These are phyloP conservation scores for Myotis lucifugus DNA, from an alignment of 2,113 vertebrate genomes.

Conservation along the genomic window DNA sequence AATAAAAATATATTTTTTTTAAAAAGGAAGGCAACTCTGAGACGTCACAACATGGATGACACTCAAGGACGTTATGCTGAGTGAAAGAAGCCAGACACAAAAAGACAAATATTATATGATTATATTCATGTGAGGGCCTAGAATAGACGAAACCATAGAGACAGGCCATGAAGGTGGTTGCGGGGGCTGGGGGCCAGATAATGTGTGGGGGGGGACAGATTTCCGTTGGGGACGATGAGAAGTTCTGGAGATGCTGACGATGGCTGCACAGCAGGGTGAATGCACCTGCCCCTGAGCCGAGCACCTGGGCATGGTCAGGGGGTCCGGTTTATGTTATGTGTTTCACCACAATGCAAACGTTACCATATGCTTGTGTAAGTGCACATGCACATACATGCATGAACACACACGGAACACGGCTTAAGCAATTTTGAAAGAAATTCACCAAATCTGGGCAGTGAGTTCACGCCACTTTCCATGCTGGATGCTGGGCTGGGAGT, in stretches of 20 bases:
- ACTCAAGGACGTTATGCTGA: rapidly evolving
- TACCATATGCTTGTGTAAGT: background rate
- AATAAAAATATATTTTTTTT: no score
- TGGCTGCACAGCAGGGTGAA: rapidly evolving
- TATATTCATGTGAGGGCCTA: background rate
- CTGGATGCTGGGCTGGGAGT: background rate
- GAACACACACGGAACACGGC: no score
- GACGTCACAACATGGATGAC: rapidly evolving
- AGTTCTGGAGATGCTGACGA: rapidly evolving
- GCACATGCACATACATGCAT: background rate
- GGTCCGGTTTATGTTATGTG: rapidly evolving
- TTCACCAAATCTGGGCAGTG: no score
- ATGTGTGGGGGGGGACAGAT: rapidly evolving
- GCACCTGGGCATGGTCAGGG: rapidly evolving
- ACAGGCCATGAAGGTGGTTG: rapidly evolving
- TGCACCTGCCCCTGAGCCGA: background rate
- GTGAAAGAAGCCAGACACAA: background rate
- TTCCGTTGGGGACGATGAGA: background rate
- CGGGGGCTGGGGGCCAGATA: rapidly evolving
- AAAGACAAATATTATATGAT: background rate
- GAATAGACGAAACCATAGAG: background rate
- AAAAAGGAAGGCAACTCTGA: background rate
- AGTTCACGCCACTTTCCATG: background rate
- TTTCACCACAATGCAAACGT: background rate
- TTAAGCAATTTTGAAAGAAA: background rate